Conservation (phyloP, 1,140 invertebrate species). For the Carcinoscorpius rotundicauda region DNA sequence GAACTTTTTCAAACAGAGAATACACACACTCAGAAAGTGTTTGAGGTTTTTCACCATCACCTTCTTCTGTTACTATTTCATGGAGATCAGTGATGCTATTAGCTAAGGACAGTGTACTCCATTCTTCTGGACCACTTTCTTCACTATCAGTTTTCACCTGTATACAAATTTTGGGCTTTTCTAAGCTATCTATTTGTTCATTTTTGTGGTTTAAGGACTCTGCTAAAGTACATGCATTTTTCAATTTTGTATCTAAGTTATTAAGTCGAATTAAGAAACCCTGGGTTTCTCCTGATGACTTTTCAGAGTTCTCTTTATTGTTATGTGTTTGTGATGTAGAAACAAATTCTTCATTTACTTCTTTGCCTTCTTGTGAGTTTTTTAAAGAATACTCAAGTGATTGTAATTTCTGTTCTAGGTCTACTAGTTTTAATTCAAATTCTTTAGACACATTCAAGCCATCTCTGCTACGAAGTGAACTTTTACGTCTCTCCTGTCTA, state of each 20-base stretch:
- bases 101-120: constrained; percentile 19
- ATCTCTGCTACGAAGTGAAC: constrained; percentile 58
- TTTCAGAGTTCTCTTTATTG: no score
- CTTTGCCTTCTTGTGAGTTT: not conserved
- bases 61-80: not conserved
- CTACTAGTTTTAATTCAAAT: constrained; percentile 65
- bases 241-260: constrained; percentile 14
- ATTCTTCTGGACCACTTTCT: constrained; percentile 15
- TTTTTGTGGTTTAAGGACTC: no score
- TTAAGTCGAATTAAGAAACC: constrained; percentile 13
- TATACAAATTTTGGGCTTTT: constrained; percentile 19
- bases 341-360: no score
- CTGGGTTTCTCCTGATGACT: not conserved
- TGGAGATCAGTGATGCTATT: constrained; percentile 19
- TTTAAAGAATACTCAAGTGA: constrained; percentile 40
- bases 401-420: constrained; percentile 61
- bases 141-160: constrained; percentile 9
- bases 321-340: no score
- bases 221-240: constrained; percentile 2
- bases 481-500: constrained; percentile 55
- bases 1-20: no score
- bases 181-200: not conserved
- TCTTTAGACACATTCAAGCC: constrained; percentile 64
- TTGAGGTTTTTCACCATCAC: not conserved
- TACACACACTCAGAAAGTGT: not conserved